Evolutionary conservation across 2,113 vertebrate species (phyloP), one percentile per base, ranked within the genome.

Genomic region (Asarcornis scutulata): DNA sequence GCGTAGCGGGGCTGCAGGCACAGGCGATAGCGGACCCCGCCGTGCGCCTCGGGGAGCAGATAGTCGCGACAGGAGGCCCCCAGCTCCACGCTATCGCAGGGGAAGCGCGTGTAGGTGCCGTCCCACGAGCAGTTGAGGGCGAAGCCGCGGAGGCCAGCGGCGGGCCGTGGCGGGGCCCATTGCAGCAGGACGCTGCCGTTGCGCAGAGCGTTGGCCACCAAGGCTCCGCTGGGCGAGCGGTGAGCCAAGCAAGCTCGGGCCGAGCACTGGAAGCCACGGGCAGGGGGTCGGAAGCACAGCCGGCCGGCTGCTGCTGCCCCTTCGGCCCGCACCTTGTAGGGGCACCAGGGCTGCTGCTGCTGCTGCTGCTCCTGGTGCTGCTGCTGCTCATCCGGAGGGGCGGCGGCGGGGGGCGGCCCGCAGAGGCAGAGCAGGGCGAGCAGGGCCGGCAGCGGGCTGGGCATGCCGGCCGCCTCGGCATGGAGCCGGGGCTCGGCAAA

Each of bases 51-150:
- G 29, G 96, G 96, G 81, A 99, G 97, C 88, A 99, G 97, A 84
- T 98, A 99, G 92, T 99, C 99, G 76, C 98, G 98, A 95, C 99
- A 99, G 67, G 98, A 93, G 34, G 98, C 97, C 26, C 98, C 99
- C 34, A 99, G 98, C 78, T 98, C 98, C 93, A 99, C 98, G 85
- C 98, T 98, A 27, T 99, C 98, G 89, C 99, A 99, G 64, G 99
- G 99, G 89, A 99, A 99, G 83, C 99, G 99, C 56, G 99, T 98
- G 96, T 99, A 99, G 97, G 98, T 98, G 72, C 99, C 99, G 89
- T 99, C 99, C 99, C 99, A 99, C 95, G 98, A 99, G 98, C 99
- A 99, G 97, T 98, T 99, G 71, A 99, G 97, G 76, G 97, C 97
- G 91, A 98, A 99, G 81, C 99, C 99, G 66, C 98, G 98, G 18